phyloP scores from a whole-genome alignment of 1,140 invertebrate species.

The Aphelenchoides avenae region DNA sequence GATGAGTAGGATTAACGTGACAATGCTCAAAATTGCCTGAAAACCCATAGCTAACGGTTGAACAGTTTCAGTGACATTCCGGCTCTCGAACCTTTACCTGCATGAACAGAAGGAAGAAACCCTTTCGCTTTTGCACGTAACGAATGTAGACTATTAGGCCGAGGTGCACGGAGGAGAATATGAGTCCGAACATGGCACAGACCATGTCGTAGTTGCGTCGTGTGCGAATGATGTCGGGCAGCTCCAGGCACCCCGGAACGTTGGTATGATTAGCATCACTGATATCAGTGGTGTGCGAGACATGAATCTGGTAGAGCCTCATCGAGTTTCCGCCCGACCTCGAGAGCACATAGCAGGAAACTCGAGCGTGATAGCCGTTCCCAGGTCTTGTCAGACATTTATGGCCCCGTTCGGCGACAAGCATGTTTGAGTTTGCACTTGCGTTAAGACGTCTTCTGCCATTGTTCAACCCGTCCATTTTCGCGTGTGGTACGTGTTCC shows the following conservation, averaged over 20 bases:
- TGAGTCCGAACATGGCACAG: slow-evolving; percentile 10
- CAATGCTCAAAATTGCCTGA: slow-evolving; percentile 18
- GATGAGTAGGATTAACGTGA: slow-evolving; percentile 20
- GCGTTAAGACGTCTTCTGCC: not conserved
- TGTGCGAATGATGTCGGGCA: slow-evolving; percentile 1
- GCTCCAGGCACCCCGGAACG: not conserved
- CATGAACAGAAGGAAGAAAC: slow-evolving; percentile 23
- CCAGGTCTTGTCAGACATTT: no score
- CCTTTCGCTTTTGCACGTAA: slow-evolving; percentile 22
- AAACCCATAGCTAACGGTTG: no score
- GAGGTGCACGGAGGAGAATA: slow-evolving; percentile 11
- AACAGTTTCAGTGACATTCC: not conserved
- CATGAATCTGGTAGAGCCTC: not conserved
- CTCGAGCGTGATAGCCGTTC: not conserved
- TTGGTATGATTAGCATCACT: not conserved
- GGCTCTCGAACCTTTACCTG: slow-evolving; percentile 4
- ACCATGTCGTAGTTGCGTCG: slow-evolving; percentile 20
- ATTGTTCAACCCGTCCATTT: not conserved
- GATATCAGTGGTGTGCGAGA: not conserved
- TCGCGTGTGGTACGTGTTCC: no score
- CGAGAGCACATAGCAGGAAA: not conserved
- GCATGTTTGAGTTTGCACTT: not conserved
- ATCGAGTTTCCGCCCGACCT: not conserved
- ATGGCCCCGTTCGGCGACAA: not conserved
- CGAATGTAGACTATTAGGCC: slow-evolving; percentile 26